Percentiles rank a stretch among this genome's conserved stretches.
Conservation (phyloP, 2,888 invertebrate genomes). For the Flabesymbios commensalis region DNA sequence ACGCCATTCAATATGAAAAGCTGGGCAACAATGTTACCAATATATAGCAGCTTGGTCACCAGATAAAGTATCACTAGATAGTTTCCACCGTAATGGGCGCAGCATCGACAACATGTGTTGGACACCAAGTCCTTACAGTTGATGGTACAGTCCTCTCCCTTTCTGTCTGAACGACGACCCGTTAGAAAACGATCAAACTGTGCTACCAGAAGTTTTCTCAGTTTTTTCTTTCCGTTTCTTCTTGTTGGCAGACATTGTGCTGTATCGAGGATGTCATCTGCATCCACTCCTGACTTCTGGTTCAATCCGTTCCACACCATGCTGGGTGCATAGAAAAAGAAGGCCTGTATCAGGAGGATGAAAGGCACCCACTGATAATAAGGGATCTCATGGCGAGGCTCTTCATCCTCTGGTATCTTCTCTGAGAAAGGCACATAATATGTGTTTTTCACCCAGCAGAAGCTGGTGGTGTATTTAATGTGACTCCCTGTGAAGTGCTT, state of each 20-base stretch:
- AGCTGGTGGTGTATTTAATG: constrained; percentile 30
- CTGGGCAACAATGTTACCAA: constrained; percentile 50
- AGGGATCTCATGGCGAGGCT: constrained; percentile 30
- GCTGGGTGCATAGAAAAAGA: constrained; percentile 47
- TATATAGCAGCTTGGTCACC: constrained; percentile 48
- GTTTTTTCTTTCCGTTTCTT: not conserved
- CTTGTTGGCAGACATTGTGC: not conserved
- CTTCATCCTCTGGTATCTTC: constrained; percentile 18
- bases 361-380: constrained; percentile 48
- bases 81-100: constrained; percentile 37
- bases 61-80: constrained; percentile 52
- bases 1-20: constrained; percentile 36
- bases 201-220: constrained; percentile 20
- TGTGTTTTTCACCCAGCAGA: constrained; percentile 37
- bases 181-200: constrained; percentile 25
- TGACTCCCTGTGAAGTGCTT: constrained; percentile 30
- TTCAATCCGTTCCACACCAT: constrained; percentile 26
- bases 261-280: constrained; percentile 20
- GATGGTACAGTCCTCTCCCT: constrained; percentile 2
- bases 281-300: constrained; percentile 25
- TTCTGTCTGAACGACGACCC: not conserved
- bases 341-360: constrained; percentile 53
- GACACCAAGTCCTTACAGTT: constrained; percentile 13
- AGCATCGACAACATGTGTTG: constrained; percentile 13
- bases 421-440: constrained; percentile 30